A percentile compares a stretch with the other conserved stretches of the same genome.
phyloP scores from a whole-genome alignment of 2,888 invertebrate species.

The Scaptomyza cyrtandrae region DNA sequence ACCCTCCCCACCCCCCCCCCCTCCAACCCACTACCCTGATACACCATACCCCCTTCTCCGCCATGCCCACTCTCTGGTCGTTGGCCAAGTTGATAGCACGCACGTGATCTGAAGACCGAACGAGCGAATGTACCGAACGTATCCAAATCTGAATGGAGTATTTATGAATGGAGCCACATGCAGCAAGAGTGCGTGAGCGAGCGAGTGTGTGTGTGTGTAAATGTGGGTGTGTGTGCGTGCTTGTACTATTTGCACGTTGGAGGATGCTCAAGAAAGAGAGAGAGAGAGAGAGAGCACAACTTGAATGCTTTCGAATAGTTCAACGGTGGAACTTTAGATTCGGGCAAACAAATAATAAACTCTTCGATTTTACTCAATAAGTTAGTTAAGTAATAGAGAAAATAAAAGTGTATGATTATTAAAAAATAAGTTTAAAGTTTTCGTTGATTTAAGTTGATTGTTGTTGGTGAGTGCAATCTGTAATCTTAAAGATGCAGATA shows the following conservation, averaged over 20 bases:
- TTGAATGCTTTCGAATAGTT: background rate
- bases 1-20: too few species aligned
- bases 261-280: slow-evolving; percentile 22
- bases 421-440: too few species aligned
- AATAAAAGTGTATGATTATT: too few species aligned
- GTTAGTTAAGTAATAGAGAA: too few species aligned
- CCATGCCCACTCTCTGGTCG: slow-evolving; percentile 34
- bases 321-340: background rate
- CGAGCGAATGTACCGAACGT: slow-evolving; percentile 12
- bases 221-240: slow-evolving; percentile 25
- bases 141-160: slow-evolving; percentile 69
- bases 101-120: slow-evolving; percentile 73
- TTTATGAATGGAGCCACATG: slow-evolving; percentile 66
- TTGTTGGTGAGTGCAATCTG: too few species aligned
- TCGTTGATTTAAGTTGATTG: too few species aligned
- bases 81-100: slow-evolving; percentile 63
- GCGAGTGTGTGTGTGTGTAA: slow-evolving; percentile 10
- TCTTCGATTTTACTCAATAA: too few species aligned
- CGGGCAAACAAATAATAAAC: too few species aligned
- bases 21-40: background rate
- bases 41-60: background rate
- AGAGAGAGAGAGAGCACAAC: background rate
- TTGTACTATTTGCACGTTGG: slow-evolving; percentile 37
- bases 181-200: slow-evolving; percentile 46
- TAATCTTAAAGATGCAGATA: slow-evolving; percentile 29